Conservation (phyloP, 2,888 invertebrate species). For the Miltochrista miniata region DNA sequence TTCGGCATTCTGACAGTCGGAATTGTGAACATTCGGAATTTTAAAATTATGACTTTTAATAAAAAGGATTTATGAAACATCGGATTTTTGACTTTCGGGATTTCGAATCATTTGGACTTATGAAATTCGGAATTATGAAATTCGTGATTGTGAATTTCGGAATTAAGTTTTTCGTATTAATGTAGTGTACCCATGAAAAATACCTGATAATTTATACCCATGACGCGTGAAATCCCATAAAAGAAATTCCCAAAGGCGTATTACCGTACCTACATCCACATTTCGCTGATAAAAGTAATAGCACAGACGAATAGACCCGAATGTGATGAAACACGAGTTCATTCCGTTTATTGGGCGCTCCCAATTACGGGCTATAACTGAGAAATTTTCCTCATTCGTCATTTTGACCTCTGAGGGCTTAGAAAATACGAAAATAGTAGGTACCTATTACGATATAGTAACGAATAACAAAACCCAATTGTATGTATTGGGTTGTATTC, state of each 20-base stretch:
- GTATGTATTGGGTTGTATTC: constrained; percentile 18
- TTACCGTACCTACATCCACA: constrained; percentile 6
- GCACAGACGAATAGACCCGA: neutral
- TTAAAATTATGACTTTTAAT: too few species aligned
- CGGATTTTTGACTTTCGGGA: too few species aligned
- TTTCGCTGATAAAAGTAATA: constrained; percentile 12
- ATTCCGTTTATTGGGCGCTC: constrained; percentile 17
- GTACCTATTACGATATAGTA: constrained; percentile 7
- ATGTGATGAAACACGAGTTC: constrained; percentile 13
- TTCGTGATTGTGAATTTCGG: too few species aligned
- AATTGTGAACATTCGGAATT: too few species aligned
- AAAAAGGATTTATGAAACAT: too few species aligned
- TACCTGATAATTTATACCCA: constrained; percentile 6
- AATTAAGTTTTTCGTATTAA: too few species aligned
- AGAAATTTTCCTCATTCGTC: constrained; percentile 10
- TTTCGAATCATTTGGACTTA: too few species aligned
- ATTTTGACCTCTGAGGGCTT: constrained; percentile 5
- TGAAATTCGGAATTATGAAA: too few species aligned
- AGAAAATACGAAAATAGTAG: constrained; percentile 5
- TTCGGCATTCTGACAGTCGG: too few species aligned
- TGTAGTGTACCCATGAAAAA: too few species aligned
- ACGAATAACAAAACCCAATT: constrained; percentile 22
- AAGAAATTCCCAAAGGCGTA: constrained; percentile 6
- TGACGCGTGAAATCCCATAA: constrained; percentile 3
- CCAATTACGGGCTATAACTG: constrained; percentile 14